A percentile compares a stretch with the other conserved stretches of the same genome.
Evolutionary conservation across 2,888 invertebrate species (phyloP).

Genomic region (Sisyra nigra): DNA sequence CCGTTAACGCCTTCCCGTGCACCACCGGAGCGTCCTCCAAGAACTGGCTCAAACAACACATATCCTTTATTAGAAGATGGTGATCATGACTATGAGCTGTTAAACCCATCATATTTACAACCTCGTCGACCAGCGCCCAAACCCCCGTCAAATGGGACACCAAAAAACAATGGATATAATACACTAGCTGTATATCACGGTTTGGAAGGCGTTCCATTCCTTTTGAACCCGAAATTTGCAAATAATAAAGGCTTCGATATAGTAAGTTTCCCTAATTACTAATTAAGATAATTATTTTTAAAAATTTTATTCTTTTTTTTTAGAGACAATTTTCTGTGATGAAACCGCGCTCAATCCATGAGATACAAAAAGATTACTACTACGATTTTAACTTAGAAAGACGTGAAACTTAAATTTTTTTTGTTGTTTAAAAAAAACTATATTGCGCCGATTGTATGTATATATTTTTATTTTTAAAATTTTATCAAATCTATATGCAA

Average conservation of each 20-base stretch:
- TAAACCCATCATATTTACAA: slow-evolving; percentile 40
- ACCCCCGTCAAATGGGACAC: slow-evolving; percentile 23
- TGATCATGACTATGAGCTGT: slow-evolving; percentile 58
- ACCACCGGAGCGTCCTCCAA: slow-evolving; percentile 46
- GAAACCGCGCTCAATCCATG: slow-evolving; percentile 47
- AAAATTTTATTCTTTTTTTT: slow-evolving; percentile 13
- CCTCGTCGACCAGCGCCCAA: slow-evolving; percentile 30
- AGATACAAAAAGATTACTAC: slow-evolving; percentile 48
- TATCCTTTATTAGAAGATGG: slow-evolving; percentile 31
- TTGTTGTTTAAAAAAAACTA: too few relatives aligned
- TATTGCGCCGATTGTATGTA: too few relatives aligned
- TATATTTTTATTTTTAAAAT: too few relatives aligned
- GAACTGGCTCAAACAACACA: slow-evolving; percentile 33
- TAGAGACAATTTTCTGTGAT: slow-evolving; percentile 47
- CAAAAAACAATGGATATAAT: slow-evolving; percentile 12
- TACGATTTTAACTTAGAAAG: slow-evolving; percentile 42
- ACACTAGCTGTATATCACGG: slow-evolving; percentile 45
- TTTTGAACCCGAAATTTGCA: slow-evolving; percentile 52
- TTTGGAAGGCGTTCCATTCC: slow-evolving; percentile 73
- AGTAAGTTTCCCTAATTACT: not conserved
- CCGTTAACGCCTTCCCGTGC: slow-evolving; percentile 24
- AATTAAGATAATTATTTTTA: not conserved
- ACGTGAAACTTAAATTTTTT: slow-evolving; percentile 13
- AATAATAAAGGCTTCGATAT: not conserved
- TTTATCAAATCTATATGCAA: too few relatives aligned